Percentiles rank a stretch among this genome's conserved stretches.
Conservation (phyloP, 2,113 vertebrate genomes). For the Piaya cayana region DNA sequence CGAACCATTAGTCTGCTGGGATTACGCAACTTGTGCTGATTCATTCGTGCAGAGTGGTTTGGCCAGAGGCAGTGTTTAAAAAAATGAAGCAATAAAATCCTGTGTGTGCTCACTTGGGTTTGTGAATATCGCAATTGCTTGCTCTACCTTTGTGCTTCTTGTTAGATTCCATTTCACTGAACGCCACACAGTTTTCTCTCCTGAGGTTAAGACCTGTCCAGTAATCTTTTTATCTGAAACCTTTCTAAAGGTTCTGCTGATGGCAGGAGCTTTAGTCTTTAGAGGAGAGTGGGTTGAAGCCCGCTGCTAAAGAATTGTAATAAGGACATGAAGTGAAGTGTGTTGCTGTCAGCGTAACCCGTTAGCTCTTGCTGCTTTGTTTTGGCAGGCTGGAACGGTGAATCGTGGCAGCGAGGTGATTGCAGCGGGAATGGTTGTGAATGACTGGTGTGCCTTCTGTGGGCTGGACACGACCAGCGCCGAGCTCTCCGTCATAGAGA, state of each 20-base stretch:
- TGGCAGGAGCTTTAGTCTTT: not conserved
- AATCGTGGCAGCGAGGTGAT: constrained; percentile 98
- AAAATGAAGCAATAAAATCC: not conserved
- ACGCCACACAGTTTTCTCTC: not conserved
- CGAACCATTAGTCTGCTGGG: not conserved
- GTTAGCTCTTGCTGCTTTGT: not conserved
- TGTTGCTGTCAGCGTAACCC: fast-evolving
- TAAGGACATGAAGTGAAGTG: fast-evolving
- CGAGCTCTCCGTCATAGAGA: constrained; percentile 96
- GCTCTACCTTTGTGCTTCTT: not conserved
- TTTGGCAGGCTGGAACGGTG: constrained; percentile 89
- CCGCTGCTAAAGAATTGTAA: not conserved
- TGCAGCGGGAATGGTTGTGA: constrained; percentile 93
- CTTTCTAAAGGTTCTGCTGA: not conserved
- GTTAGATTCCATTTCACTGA: not conserved
- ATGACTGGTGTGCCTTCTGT: constrained; percentile 98
- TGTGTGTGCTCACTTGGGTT: not conserved
- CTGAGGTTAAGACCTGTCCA: not conserved
- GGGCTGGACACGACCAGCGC: constrained; percentile 97
- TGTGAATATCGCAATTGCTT: not conserved
- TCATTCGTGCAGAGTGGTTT: not conserved
- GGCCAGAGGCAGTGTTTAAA: not conserved
- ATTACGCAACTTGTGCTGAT: not conserved
- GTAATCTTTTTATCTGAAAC: not conserved
- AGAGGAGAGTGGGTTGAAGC: not conserved